phyloP scores from a whole-genome alignment of 2,888 invertebrate species.

The Peribatodes rhomboidaria region DNA sequence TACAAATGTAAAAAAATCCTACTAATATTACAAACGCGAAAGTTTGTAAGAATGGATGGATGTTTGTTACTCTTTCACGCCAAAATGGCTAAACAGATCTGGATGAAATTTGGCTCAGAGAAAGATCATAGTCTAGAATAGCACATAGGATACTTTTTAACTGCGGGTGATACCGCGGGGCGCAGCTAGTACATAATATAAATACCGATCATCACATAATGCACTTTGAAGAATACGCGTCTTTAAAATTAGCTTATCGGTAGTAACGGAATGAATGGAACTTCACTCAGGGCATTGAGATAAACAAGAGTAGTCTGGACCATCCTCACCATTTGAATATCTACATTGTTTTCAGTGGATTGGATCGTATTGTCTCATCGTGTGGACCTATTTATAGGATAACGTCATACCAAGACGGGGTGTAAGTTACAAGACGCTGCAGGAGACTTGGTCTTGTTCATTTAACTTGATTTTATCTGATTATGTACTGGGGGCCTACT shows the following conservation, averaged over 20 bases:
- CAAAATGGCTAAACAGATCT: no score
- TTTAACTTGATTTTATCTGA: background rate
- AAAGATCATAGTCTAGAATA: no score
- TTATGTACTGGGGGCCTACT: no score
- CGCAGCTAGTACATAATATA: no score
- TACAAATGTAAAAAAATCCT: no score
- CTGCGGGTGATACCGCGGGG: no score
- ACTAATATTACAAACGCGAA: no score
- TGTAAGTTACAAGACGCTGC: conserved; percentile 20
- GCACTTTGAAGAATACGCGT: background rate
- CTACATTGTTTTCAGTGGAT: conserved; percentile 73
- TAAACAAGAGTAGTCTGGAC: conserved; percentile 53
- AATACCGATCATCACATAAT: background rate
- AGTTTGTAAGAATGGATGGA: no score
- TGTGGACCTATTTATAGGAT: conserved; percentile 80
- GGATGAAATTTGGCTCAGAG: no score
- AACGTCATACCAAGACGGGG: conserved; percentile 40
- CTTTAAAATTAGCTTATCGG: conserved; percentile 23
- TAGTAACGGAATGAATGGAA: conserved; percentile 39
- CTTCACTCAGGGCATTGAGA: conserved; percentile 37
- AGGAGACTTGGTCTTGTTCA: background rate
- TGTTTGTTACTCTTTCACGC: no score
- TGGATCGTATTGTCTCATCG: conserved; percentile 81
- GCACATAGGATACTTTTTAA: no score
- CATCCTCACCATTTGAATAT: conserved; percentile 55